A percentile compares a stretch with the other conserved stretches of the same genome.
Evolutionary conservation across 1,140 invertebrate species (phyloP).

Genomic region (Mizuhopecten yessoensis): DNA sequence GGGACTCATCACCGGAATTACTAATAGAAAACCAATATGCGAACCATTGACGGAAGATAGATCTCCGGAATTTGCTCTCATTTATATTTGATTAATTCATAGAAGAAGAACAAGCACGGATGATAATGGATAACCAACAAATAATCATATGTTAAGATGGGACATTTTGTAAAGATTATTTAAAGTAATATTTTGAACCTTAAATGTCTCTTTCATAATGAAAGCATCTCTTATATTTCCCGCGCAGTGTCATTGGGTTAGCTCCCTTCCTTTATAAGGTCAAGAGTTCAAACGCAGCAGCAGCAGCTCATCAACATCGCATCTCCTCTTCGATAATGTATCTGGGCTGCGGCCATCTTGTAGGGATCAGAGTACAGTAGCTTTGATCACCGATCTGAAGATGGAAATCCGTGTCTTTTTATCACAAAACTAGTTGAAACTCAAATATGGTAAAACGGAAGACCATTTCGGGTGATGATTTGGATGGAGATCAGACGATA

Average conservation of each 20-base stretch:
- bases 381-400: neutral
- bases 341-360: slow-evolving; percentile 29
- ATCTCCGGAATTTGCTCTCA: neutral
- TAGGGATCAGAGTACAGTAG: neutral
- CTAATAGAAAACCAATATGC: neutral
- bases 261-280: neutral
- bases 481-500: slow-evolving; percentile 87
- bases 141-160: too few species aligned
- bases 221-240: too few species aligned
- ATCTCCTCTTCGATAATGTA: slow-evolving; percentile 32
- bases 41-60: neutral
- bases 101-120: too few species aligned
- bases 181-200: neutral
- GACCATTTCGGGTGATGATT: slow-evolving; percentile 72
- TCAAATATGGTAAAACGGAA: slow-evolving; percentile 77
- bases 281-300: neutral
- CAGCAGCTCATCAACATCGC: slow-evolving; percentile 26
- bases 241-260: neutral
- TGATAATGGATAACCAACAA: too few species aligned
- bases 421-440: neutral
- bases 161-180: too few species aligned
- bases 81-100: neutral
- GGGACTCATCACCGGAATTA: neutral
- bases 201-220: neutral
- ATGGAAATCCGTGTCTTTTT: neutral